phyloP scores from a whole-genome alignment of 2,113 vertebrate species.

The Neotragus pygmaeus region DNA sequence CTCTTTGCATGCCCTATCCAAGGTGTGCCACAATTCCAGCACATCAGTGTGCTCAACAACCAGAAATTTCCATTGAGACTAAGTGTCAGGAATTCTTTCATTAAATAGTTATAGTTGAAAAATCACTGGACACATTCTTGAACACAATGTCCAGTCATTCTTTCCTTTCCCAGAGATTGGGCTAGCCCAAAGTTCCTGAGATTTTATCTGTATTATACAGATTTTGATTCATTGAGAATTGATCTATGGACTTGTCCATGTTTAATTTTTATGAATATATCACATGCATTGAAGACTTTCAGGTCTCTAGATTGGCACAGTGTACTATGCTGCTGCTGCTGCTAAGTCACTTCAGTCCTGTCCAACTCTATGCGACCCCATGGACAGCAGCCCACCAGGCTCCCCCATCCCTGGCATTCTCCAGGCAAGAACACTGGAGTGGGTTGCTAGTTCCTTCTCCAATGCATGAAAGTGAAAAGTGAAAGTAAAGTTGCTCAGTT shows the following conservation, averaged over 20 bases:
- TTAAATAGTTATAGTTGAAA: background rate
- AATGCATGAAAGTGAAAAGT: too few species aligned
- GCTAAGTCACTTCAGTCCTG: too few species aligned
- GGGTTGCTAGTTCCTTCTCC: too few species aligned
- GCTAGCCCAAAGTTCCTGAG: background rate
- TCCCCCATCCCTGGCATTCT: too few species aligned
- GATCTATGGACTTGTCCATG: background rate
- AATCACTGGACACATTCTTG: background rate
- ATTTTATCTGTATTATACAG: background rate
- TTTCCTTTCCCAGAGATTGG: background rate
- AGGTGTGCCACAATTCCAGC: too few species aligned
- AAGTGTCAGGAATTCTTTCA: background rate
- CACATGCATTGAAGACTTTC: background rate
- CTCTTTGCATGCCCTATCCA: background rate
- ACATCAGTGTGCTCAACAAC: background rate
- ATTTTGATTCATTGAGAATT: background rate
- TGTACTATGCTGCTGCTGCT: background rate
- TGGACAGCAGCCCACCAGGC: too few species aligned
- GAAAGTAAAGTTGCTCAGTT: too few species aligned
- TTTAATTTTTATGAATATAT: background rate
- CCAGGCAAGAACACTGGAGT: too few species aligned
- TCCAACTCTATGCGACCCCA: accelerated
- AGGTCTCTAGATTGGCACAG: background rate
- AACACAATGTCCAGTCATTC: background rate
- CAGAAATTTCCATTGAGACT: background rate